Evolutionary conservation across 1,140 invertebrate genomes (phyloP), one percentile per base, ranked within the genome.

Genomic region (Metopolophium dirhodum): DNA sequence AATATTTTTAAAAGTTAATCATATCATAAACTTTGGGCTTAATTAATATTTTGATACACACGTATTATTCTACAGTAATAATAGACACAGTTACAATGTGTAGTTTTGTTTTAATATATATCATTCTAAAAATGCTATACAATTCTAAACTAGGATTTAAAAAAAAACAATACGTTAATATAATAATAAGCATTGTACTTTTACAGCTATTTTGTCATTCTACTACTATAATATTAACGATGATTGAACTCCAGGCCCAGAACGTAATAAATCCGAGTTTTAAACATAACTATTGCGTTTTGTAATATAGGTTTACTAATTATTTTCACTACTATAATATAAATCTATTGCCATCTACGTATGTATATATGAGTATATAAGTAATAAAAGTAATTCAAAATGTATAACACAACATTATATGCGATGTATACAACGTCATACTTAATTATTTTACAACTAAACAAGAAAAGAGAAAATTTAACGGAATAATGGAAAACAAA

Each of bases 241-340:
- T 77, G 30, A n/a, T 35, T 77, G 61, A 77, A 77, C 61, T 77
- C 61, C 61, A n/a, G 61, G 61, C 14, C 61, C 61, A 77, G 30
- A 77, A 77, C 14, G 61, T 77, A 77, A 77, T 77, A 77, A n/a
- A 77, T 77, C 61, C 61, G 61, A 77, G 61, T 77, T 77, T 77
- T 77, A 77, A 77, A 77, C 30, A 77, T n/a, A 77, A 77, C 30
- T 6, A n/a, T n/a, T n/a, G 18, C 9, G 18, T 77, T 77, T 77
- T n/a, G 61, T 18, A 77, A 35, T 18, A 77, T n/a, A 77, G 14
- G 14, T n/a, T n/a, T 77, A n/a, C 61, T 77, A 77, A 77, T 77
- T 77, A 77, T n/a, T 77, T 77, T 77, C n/a, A 77, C 30, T 77
- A 77, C 30, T 77, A 41, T 41, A 77, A 77, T 77, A 77, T 77